Conservation (phyloP, 2,888 invertebrate genomes). For the Psococerastis gibbosa region DNA sequence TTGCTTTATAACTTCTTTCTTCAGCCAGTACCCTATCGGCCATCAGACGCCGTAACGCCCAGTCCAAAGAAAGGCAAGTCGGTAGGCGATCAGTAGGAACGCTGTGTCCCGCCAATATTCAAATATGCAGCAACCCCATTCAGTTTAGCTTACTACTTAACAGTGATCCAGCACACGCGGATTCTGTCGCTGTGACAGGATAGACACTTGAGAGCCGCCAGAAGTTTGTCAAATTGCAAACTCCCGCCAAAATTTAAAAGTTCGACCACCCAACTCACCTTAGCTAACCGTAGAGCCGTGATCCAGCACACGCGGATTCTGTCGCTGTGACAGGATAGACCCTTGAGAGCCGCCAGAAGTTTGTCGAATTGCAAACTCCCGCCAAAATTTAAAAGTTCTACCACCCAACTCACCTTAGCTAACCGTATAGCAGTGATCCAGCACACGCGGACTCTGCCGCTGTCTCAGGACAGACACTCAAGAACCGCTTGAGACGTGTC, state of each 20-base stretch:
- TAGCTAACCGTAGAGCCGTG: slow-evolving; percentile 40
- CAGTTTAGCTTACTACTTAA: slow-evolving; percentile 43
- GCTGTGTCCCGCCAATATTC: no score
- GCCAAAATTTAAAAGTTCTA: no score
- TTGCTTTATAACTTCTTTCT: no score
- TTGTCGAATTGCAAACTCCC: no score
- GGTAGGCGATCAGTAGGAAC: no score
- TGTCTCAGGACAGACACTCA: slow-evolving; percentile 33
- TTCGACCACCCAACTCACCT: slow-evolving; percentile 31
- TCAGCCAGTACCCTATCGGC: no score
- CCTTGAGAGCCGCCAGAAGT: slow-evolving; percentile 20
- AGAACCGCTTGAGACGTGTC: slow-evolving; percentile 17
- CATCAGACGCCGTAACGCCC: no score
- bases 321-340: slow-evolving; percentile 34
- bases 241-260: no score
- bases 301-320: slow-evolving; percentile 35
- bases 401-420: slow-evolving; percentile 32
- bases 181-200: slow-evolving; percentile 34
- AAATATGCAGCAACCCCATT: no score
- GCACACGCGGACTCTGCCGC: slow-evolving; percentile 31
- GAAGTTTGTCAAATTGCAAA: slow-evolving; percentile 16
- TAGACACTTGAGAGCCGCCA: slow-evolving; percentile 25
- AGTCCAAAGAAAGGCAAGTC: no score
- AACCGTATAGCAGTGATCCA: slow-evolving; percentile 42
- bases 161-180: slow-evolving; percentile 36